Percentiles rank a stretch among this genome's conserved stretches.
Evolutionary conservation across 2,888 invertebrate species (phyloP).

Genomic region (Teleogryllus oceanicus): DNA sequence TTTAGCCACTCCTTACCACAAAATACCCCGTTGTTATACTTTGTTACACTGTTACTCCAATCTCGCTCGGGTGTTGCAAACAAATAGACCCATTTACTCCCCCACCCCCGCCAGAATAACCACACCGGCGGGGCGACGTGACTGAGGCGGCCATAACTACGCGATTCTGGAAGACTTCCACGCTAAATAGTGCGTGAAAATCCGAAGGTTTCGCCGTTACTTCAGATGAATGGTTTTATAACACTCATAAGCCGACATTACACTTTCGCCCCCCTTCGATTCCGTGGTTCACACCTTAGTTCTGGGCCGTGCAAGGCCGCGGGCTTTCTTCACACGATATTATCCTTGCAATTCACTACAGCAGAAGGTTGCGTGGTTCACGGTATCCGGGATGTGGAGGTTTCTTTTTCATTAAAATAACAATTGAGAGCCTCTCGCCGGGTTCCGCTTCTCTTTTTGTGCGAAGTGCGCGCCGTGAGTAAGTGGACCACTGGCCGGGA

Average conservation of each 20-base stretch:
- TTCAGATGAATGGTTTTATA: constrained; percentile 18
- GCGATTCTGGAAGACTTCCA: constrained; percentile 7
- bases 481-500: too few relatives aligned
- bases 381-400: neutral
- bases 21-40: neutral
- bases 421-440: neutral
- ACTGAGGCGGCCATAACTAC: neutral
- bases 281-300: constrained; percentile 18
- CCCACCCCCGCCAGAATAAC: neutral
- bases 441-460: neutral
- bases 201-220: constrained; percentile 4
- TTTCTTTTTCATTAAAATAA: constrained; percentile 18
- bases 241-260: constrained; percentile 3
- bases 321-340: constrained; percentile 4
- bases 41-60: neutral
- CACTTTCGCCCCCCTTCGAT: neutral
- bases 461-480: neutral
- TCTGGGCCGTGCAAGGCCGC: neutral
- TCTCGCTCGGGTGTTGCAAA: neutral
- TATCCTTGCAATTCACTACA: neutral
- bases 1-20: neutral
- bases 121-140: neutral
- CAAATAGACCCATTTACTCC: neutral
- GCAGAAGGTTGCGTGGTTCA: neutral
- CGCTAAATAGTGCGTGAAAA: neutral